Conservation (phyloP, 2,888 invertebrate species). For the Troglohyphantes excavatus region DNA sequence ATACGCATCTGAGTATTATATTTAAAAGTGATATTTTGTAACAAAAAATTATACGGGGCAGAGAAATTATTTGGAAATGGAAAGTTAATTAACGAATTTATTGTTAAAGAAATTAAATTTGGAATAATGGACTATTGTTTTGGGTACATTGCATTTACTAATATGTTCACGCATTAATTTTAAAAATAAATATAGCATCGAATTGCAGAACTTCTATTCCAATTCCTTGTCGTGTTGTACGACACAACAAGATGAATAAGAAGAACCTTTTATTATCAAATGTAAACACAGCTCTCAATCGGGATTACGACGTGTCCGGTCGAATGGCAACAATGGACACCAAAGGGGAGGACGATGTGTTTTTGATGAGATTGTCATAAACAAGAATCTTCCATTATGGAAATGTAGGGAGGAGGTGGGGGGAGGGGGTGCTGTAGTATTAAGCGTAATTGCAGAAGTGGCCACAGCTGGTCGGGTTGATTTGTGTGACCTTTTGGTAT, state of each 20-base stretch:
- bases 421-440: slow-evolving; percentile 45
- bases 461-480: slow-evolving; percentile 74
- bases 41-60: too few species aligned
- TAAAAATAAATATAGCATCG: background rate
- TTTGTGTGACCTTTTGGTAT: slow-evolving; percentile 78
- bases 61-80: too few species aligned
- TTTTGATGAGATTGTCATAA: slow-evolving; percentile 64
- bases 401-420: slow-evolving; percentile 45
- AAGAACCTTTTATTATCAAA: slow-evolving; percentile 51
- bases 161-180: too few species aligned
- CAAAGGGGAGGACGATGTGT: slow-evolving; percentile 22
- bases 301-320: slow-evolving; percentile 29
- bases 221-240: too few species aligned
- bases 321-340: slow-evolving; percentile 17
- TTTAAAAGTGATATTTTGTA: too few species aligned
- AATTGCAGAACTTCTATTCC: too few species aligned
- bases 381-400: slow-evolving; percentile 78
- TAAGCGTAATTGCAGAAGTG: slow-evolving; percentile 77
- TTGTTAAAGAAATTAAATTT: too few species aligned
- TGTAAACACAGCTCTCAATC: slow-evolving; percentile 36
- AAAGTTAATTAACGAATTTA: too few species aligned
- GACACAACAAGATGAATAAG: slow-evolving; percentile 7
- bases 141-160: too few species aligned
- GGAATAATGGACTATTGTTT: too few species aligned
- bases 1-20: too few species aligned